phyloP scores from a whole-genome alignment of 2,797 vertebrate species.

The Hydrocynus forskahlii region DNA sequence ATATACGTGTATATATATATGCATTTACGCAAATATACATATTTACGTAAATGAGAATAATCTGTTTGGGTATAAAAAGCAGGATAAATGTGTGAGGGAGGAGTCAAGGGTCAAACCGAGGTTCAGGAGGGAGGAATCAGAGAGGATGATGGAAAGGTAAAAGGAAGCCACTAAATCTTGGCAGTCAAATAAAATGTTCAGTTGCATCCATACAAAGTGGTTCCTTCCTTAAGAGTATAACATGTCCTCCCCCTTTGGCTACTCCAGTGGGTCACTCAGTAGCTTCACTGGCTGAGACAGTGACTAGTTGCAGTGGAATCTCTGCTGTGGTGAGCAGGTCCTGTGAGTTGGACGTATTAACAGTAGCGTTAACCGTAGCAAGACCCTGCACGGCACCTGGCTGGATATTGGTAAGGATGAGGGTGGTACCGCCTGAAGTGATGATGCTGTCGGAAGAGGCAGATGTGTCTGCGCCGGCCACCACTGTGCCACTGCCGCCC shows the following conservation, averaged over 20 bases:
- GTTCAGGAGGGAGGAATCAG: slow-evolving; percentile 31
- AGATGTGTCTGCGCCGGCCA: slow-evolving; percentile 90
- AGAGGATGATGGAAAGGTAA: slow-evolving; percentile 24
- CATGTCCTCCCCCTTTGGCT: slow-evolving; percentile 58
- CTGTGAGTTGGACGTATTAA: slow-evolving; percentile 79
- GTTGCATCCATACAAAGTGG: slow-evolving; percentile 27
- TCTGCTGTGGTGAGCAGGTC: slow-evolving; percentile 96
- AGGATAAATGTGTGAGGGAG: slow-evolving; percentile 66
- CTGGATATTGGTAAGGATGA: slow-evolving; percentile 99
- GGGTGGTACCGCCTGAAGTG: slow-evolving; percentile 94
- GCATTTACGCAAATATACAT: slow-evolving; percentile 58
- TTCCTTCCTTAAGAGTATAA: slow-evolving; percentile 32
- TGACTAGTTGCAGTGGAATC: slow-evolving; percentile 98
- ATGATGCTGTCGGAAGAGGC: slow-evolving; percentile 92
- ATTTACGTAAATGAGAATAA: slow-evolving; percentile 80
- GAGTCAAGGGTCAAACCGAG: slow-evolving; percentile 63
- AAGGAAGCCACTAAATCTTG: slow-evolving; percentile 42
- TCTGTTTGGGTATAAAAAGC: slow-evolving; percentile 59
- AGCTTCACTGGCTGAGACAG: slow-evolving; percentile 94
- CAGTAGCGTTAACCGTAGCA: slow-evolving; percentile 89
- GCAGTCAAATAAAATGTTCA: slow-evolving; percentile 36
- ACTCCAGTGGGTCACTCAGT: slow-evolving; percentile 88
- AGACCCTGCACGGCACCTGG: slow-evolving; percentile 89
- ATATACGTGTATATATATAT: slow-evolving; percentile 48
- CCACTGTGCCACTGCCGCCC: slow-evolving; percentile 88